Conservation (phyloP, 2,888 invertebrate genomes). For the Pheosia tremula region DNA sequence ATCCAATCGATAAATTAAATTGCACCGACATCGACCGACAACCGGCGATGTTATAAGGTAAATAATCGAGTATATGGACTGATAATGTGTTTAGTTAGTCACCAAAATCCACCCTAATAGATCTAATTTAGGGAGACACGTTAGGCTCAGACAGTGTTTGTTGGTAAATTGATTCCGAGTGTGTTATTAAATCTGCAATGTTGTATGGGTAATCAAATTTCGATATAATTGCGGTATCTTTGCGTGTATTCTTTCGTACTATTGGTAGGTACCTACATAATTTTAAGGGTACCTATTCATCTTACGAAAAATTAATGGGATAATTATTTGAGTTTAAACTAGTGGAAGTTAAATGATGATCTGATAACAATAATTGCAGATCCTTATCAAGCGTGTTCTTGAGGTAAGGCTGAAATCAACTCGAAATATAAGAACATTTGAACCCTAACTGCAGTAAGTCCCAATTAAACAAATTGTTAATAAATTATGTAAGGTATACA, state of each 20-base stretch:
- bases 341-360: too few species aligned
- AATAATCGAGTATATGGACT: slow-evolving; percentile 63
- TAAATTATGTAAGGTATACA: slow-evolving; percentile 31
- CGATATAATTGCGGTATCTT: too few species aligned
- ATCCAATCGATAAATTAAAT: slow-evolving; percentile 70
- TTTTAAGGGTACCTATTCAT: too few species aligned
- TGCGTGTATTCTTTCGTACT: too few species aligned
- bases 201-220: not conserved
- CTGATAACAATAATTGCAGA: too few species aligned
- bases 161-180: slow-evolving; percentile 40
- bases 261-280: too few species aligned
- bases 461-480: slow-evolving; percentile 50
- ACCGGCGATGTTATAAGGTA: slow-evolving; percentile 59
- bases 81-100: slow-evolving; percentile 35
- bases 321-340: too few species aligned
- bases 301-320: too few species aligned
- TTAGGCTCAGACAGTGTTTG: slow-evolving; percentile 35
- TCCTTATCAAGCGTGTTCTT: too few species aligned
- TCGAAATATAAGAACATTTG: slow-evolving; percentile 3
- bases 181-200: slow-evolving; percentile 6
- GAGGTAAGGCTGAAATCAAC: too few species aligned
- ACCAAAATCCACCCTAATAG: slow-evolving; percentile 48
- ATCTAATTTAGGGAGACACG: slow-evolving; percentile 58
- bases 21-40: slow-evolving; percentile 56
- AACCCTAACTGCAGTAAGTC: slow-evolving; percentile 42